A percentile compares a stretch with the other conserved stretches of the same genome.
These are phyloP conservation scores for Lepisosteus osseus DNA, from an alignment of 2,113 vertebrate species.

Conservation along the genomic window DNA sequence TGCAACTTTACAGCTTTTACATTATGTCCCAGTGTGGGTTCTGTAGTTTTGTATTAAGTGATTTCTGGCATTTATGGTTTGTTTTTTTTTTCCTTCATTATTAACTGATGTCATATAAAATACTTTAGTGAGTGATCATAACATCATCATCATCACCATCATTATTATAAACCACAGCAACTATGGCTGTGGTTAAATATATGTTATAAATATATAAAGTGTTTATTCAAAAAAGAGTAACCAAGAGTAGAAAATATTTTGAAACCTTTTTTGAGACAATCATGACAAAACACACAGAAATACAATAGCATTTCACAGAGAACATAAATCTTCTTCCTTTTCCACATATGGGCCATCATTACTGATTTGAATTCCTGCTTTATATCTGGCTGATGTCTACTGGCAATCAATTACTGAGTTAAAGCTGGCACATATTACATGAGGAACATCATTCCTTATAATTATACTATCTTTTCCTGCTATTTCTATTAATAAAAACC, in stretches of 20 bases:
- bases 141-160: slow-evolving; percentile 20
- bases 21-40: slow-evolving; percentile 67
- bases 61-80: slow-evolving; percentile 65
- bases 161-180: too few relatives aligned
- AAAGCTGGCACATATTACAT: neutral
- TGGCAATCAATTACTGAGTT: slow-evolving; percentile 16
- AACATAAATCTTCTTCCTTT: slow-evolving; percentile 41
- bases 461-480: too few relatives aligned
- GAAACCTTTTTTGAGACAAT: slow-evolving; percentile 8
- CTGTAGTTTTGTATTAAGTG: slow-evolving; percentile 70
- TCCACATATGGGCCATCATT: slow-evolving; percentile 3
- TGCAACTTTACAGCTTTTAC: slow-evolving; percentile 69
- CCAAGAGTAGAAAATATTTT: slow-evolving; percentile 12
- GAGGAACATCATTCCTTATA: too few relatives aligned
- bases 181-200: too few relatives aligned
- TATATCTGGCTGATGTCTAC: neutral
- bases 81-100: slow-evolving; percentile 26
- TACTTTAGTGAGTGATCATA: neutral
- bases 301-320: slow-evolving; percentile 28
- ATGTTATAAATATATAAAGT: slow-evolving; percentile 13
- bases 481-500: too few relatives aligned
- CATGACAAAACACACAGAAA: slow-evolving; percentile 15
- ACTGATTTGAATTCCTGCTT: neutral
- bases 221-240: slow-evolving; percentile 5
- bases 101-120: slow-evolving; percentile 1